Evolutionary conservation across 2,113 vertebrate genomes (phyloP), one percentile per base, ranked within the genome.

Genomic region (Callaeas wilsoni): DNA sequence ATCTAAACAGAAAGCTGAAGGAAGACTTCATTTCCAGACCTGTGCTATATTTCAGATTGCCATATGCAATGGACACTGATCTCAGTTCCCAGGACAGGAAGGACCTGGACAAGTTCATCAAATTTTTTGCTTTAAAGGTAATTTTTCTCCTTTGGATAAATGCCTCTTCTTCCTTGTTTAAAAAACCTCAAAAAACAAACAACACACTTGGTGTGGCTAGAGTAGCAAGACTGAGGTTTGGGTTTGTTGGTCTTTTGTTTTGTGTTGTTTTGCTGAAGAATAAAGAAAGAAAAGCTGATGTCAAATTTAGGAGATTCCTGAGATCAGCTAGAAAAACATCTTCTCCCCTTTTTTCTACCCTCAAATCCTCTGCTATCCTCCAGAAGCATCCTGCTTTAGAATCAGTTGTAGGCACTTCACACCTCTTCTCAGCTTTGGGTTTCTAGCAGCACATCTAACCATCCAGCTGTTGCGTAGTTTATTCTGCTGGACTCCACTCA

Each of bases 71-170:
- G 99, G 99, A 99, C 96, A 98, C 98, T 98, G 99, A 99, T 98
- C 98, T 99, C 98, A 99, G 97, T 98, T 98, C 98, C 94, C 99
- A 99, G 96, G 99, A 99, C 98, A 99, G 99, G 96, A 99, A 99
- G 97, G 99, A 99, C 98, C 97, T 99, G 98, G 99, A 99, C 98
- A 99, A 99, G 96, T 99, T 99, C 96, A 99, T 99, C 89, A 99
- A 99, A 96, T 99, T 99, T 98, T 99, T 99, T 98, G 99, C 99
- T 82, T 97, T 99, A 92, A 99, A 99, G 99, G 99, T 99, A 97
- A 96, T 67, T 62, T 68, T 89, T 78, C 7, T 94, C 35, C 70
- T 96, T 32, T 46, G 30, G 32, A 20, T 50, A 88, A 92, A 73
- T 68, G 29, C 56, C 50, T 68, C 76, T 96, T 76, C 73, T 91